These are phyloP conservation scores for Drosophila pegasa DNA, from an alignment of 2,888 invertebrate species.

Conservation along the genomic window DNA sequence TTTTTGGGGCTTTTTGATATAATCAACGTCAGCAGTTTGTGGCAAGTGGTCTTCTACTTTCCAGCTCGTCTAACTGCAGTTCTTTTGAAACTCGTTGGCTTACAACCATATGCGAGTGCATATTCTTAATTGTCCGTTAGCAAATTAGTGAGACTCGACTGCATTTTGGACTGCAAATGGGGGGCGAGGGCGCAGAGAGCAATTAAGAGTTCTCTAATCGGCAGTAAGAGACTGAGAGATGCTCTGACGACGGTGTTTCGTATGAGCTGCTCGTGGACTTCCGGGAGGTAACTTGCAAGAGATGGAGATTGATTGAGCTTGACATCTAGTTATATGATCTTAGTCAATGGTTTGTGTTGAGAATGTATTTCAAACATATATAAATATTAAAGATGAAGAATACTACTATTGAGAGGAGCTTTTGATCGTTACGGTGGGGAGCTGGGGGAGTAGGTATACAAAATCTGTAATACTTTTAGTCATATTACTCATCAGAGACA, in stretches of 20 bases:
- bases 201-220: constrained; percentile 5
- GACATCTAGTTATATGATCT: neutral
- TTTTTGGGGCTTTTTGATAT: constrained; percentile 21
- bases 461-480: neutral
- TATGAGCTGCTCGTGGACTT: neutral
- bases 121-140: constrained; percentile 57
- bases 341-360: neutral
- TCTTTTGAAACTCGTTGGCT: constrained; percentile 31
- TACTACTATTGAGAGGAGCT: neutral
- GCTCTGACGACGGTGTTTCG: too few species aligned
- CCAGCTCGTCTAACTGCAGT: constrained; percentile 22
- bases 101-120: constrained; percentile 44
- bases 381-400: too few species aligned
- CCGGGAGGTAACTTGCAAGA: neutral
- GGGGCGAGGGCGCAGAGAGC: neutral
- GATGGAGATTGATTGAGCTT: neutral
- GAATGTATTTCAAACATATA: neutral
- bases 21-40: constrained; percentile 46
- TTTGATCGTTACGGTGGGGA: neutral
- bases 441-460: neutral
- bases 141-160: constrained; percentile 50
- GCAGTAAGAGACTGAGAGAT: neutral
- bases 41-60: constrained; percentile 7
- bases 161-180: neutral
- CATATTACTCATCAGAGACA: neutral